Conservation (phyloP, 2,888 invertebrate genomes). For the Nomada goodeniana region DNA sequence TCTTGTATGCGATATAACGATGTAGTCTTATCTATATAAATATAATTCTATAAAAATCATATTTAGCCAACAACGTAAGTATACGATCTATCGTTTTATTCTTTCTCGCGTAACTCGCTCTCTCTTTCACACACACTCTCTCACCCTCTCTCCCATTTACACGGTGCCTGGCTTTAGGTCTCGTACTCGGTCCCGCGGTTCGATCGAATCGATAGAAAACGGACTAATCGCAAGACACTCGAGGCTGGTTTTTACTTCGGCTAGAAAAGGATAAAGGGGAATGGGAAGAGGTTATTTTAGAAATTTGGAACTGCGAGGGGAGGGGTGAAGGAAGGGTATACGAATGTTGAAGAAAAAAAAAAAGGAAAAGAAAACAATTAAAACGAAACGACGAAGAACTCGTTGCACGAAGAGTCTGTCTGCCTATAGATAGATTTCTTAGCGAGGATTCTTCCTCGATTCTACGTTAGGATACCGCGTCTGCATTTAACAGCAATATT, state of each 20-base stretch:
- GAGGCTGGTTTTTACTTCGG: neutral
- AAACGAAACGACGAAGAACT: neutral
- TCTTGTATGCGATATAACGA: slow-evolving; percentile 46
- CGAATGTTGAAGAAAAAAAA: neutral
- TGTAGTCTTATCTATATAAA: slow-evolving; percentile 56
- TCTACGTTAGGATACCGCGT: no score
- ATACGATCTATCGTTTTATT: slow-evolving; percentile 27
- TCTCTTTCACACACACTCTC: neutral
- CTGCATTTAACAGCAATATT: no score
- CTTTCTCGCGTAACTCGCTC: slow-evolving; percentile 1
- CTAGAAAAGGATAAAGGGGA: neutral
- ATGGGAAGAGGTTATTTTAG: neutral
- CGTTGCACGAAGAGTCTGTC: neutral
- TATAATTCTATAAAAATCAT: slow-evolving; percentile 59
- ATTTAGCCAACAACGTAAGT: slow-evolving; percentile 50
- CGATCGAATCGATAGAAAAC: neutral
- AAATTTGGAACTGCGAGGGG: no score
- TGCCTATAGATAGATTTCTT: neutral
- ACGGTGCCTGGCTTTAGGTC: neutral
- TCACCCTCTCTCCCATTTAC: neutral
- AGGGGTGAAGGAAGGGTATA: neutral
- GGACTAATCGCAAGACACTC: slow-evolving; percentile 9
- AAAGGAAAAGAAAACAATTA: neutral
- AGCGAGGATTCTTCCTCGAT: neutral
- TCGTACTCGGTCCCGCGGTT: neutral